These are phyloP conservation scores for Sebastes vulpes DNA, from an alignment of 2,797 vertebrate species.

Conservation along the genomic window DNA sequence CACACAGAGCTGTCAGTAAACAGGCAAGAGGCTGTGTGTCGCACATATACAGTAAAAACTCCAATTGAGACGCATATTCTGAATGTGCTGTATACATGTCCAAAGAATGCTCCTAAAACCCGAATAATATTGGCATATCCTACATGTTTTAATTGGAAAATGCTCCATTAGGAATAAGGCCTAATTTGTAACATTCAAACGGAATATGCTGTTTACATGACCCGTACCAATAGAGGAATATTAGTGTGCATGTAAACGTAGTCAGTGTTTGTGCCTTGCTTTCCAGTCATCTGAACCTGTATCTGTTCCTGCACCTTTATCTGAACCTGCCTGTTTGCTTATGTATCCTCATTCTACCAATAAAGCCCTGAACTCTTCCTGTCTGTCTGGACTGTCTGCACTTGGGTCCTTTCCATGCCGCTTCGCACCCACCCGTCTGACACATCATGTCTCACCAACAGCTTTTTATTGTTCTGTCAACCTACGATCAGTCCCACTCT, in stretches of 20 bases:
- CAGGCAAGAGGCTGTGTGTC: not conserved
- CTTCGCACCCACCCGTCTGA: not conserved
- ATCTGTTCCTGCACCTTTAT: not conserved
- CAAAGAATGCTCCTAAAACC: no score
- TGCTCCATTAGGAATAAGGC: no score
- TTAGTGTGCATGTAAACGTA: not conserved
- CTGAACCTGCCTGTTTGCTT: not conserved
- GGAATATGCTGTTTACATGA: no score
- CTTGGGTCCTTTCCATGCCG: no score
- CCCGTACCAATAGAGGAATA: not conserved
- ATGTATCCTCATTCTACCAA: not conserved
- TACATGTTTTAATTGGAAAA: no score
- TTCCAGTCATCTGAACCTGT: not conserved
- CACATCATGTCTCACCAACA: not conserved
- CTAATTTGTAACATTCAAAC: no score
- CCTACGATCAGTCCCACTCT: conserved; percentile 12
- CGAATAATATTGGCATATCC: no score
- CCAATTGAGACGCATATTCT: no score
- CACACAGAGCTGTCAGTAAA: not conserved
- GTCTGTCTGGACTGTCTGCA: not conserved
- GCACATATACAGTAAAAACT: not conserved
- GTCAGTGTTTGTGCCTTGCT: not conserved
- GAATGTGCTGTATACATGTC: no score
- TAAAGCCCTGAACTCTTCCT: not conserved
- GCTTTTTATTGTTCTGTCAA: conserved; percentile 24